Evolutionary conservation across 2,888 invertebrate genomes (phyloP).

Genomic region (Fragum fragum): DNA sequence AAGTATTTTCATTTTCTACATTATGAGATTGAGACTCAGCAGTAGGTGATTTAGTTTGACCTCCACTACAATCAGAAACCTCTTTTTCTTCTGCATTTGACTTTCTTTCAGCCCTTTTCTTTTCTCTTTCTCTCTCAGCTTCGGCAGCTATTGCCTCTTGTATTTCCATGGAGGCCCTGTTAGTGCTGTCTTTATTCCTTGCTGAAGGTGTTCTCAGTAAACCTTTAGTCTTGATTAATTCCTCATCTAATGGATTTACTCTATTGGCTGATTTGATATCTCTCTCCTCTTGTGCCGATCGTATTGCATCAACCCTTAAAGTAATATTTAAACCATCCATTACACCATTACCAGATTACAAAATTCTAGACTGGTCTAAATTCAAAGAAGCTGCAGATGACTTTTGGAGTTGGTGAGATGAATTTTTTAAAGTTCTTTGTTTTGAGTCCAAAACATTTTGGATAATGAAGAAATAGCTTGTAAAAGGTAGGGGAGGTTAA

Average conservation of each 20-base stretch:
- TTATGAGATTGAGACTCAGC: neutral
- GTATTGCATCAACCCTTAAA: conserved; percentile 78
- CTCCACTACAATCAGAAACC: neutral
- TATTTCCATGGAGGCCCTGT: conserved; percentile 64
- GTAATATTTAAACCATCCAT: too few relatives aligned
- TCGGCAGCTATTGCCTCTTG: conserved; percentile 25
- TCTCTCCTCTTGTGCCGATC: conserved; percentile 79
- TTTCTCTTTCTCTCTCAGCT: conserved; percentile 24
- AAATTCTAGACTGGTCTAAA: too few relatives aligned
- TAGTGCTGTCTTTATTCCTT: conserved; percentile 64
- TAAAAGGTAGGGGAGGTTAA: too few relatives aligned
- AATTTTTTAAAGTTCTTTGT: too few relatives aligned
- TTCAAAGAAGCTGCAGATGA: too few relatives aligned
- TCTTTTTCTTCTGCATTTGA: neutral
- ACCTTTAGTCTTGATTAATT: conserved; percentile 82
- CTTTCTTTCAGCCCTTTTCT: conserved; percentile 16
- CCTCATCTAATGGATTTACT: conserved; percentile 80
- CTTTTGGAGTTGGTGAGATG: too few relatives aligned
- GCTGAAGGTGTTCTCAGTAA: conserved; percentile 76
- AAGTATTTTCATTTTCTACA: neutral
- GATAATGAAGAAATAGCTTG: too few relatives aligned
- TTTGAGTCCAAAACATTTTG: too few relatives aligned
- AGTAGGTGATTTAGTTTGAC: neutral
- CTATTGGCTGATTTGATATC: conserved; percentile 76
- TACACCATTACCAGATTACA: too few relatives aligned